Base-by-base conservation (phyloP, 2,797 vertebrate genomes). In the Eidolon dupreanum region DNA sequence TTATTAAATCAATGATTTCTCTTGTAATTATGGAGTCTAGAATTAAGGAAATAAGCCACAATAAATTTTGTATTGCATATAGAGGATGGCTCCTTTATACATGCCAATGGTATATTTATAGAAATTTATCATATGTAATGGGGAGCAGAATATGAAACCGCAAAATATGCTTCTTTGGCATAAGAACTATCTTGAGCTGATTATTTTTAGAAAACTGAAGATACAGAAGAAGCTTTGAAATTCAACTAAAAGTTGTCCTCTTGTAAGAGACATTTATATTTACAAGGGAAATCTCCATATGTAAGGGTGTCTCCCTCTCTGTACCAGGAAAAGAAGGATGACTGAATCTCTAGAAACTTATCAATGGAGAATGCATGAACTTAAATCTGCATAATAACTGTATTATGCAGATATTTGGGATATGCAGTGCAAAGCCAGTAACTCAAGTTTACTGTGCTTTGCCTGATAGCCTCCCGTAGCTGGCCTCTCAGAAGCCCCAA, bases 41-140 rank as follows among this genome's bases (percentile, higher is more conserved):
- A 73, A 89, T 82, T 70, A 93, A 88, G n/a, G 20, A 91, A 88
- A 93, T 43, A 91, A 95, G 66, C 22, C 17, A 33, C 68, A 91
- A 75, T 15, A 77, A 59, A 88, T 66, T 66, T 55, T 75, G 15
- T 51, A 41, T 13, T 51, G 53, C 71, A 66, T 38, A 71, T 36
- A 28, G 16, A 85, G 36, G 8, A 87, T 77, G 63, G 46, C 9
- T 88, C 24, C 24, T 65, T 85, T 57, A 75, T 51, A 75, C 1
- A 59, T 1, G n/a, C 73, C 49, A 78, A 88, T n/a, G 36, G 8
- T 36, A 57, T 78, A 71, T 59, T 81, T 89, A 84, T 8, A 75
- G 43, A 88, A 88, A 75, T 88, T 49, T 71, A 79, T 78, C 43
- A 87, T 66, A 83, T 26, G 11, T 57, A 3, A 55, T 68, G 36